These are phyloP conservation scores for Sula dactylatra DNA, from an alignment of 2,113 vertebrate species.

Conservation along the genomic window DNA sequence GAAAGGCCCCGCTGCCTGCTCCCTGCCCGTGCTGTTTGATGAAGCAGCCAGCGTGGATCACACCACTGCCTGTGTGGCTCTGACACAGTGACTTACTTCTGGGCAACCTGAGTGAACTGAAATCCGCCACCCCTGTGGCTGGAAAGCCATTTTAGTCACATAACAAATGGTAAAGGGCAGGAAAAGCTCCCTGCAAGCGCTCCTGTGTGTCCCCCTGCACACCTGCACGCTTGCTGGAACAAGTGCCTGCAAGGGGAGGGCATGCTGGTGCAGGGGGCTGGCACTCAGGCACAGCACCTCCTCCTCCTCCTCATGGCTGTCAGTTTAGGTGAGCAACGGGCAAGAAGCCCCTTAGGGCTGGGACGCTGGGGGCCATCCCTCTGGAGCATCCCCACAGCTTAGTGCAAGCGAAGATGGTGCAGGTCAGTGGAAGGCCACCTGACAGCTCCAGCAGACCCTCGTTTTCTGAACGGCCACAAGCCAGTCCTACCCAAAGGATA, in stretches of 20 bases:
- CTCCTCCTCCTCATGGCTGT: not conserved
- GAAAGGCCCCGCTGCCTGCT: accelerated
- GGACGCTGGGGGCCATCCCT: not conserved
- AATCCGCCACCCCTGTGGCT: not conserved
- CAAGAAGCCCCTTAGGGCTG: accelerated
- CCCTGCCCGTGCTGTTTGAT: not conserved
- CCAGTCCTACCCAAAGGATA: not conserved
- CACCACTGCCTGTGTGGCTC: not conserved
- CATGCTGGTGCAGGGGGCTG: not conserved
- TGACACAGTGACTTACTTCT: not conserved
- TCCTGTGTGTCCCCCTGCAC: accelerated
- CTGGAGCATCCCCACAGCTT: not conserved
- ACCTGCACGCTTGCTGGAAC: not conserved
- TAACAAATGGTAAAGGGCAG: not conserved
- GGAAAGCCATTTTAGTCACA: not conserved
- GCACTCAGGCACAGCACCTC: not conserved
- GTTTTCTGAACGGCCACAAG: not conserved
- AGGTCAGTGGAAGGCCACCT: not conserved
- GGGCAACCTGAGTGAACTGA: not conserved
- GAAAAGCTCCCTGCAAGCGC: not conserved
- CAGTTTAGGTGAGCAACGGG: not conserved
- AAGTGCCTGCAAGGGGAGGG: accelerated
- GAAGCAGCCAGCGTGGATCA: not conserved
- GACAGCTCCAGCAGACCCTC: not conserved
- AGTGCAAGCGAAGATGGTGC: not conserved